Evolutionary conservation across 2,888 invertebrate species (phyloP), one percentile per base, ranked within the genome.

Genomic region (Dexiosoma caninum): DNA sequence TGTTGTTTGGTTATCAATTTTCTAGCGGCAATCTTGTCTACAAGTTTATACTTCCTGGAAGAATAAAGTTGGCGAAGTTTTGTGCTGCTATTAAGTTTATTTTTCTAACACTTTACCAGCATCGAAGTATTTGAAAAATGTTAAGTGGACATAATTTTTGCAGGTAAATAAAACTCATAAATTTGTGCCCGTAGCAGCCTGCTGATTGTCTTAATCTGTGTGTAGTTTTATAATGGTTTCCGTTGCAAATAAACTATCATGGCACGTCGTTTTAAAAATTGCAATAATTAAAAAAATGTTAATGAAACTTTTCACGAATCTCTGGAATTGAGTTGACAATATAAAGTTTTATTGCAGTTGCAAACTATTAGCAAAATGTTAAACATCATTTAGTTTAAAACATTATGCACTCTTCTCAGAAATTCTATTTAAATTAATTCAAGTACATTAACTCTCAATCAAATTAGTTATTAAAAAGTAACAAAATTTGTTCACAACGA

Each of bases 141-240:
- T 16, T 8, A 5, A 40, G 23, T 9, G 14, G 10, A 14, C 35
- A 27, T 46, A 27, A n/a, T n/a, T n/a, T 4, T 21, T 40, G 2
- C 10, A 60, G 49, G 46, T 71, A 55, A 67, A 55, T 55, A 53
- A 19, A 12, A 42, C 32, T 32, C n/a, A 12, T 9, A 21, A 6
- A 59, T 49, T 59, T 40, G 19, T 37, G 30, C n/a, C 49, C 59
- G n/a, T n/a, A 19, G 37, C 19, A 59, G 23, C 9, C 16, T 30
- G 30, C 46, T 57, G 7, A 14, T 32, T 10, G 1, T 42, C 6
- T 44, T 59, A 37, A 70, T 60, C 46, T 49, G 35, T 19, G 37
- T 27, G 37, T 57, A 70, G 60, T 55, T 62, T 60, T 32, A 49
- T 44, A 62, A 53, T 53, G 23, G 27, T 62, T 62, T n/a, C n/a